Evolutionary conservation across 1,140 invertebrate species (phyloP).

Genomic region (Drosophila athabasca): DNA sequence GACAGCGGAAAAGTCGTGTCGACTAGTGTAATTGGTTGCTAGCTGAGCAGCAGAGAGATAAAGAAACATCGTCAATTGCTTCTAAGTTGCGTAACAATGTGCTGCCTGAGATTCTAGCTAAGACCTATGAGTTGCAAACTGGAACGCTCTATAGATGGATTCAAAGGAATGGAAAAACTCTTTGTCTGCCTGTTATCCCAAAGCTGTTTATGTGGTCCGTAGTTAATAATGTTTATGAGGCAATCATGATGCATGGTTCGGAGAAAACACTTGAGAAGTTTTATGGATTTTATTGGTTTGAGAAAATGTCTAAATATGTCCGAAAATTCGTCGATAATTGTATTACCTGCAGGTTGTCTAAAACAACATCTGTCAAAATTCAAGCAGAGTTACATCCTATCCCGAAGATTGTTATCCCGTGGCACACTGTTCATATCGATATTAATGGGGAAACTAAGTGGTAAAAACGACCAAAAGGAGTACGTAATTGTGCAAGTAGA

Average conservation of each 20-base stretch:
- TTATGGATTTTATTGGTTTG: neutral
- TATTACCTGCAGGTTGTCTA: slow-evolving; percentile 13
- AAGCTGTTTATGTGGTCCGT: slow-evolving; percentile 11
- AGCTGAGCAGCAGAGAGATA: neutral
- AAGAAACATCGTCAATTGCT: neutral
- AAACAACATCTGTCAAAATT: slow-evolving; percentile 3
- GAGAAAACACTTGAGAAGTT: slow-evolving; percentile 13
- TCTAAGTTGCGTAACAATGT: neutral
- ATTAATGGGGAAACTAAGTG: slow-evolving; percentile 20
- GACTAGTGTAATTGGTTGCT: slow-evolving; percentile 10
- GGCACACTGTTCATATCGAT: slow-evolving; percentile 16
- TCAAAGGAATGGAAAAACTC: slow-evolving; percentile 4
- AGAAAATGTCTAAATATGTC: slow-evolving; percentile 7
- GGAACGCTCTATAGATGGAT: slow-evolving; percentile 5
- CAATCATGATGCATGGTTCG: slow-evolving; percentile 10
- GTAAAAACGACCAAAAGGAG: slow-evolving; percentile 10
- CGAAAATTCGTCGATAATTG: neutral
- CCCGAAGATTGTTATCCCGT: neutral
- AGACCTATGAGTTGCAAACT: slow-evolving; percentile 1
- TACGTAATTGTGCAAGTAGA: slow-evolving; percentile 10
- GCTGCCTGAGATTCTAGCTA: neutral
- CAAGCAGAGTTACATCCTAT: neutral
- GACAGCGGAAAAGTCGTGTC: no score
- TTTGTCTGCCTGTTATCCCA: slow-evolving; percentile 5
- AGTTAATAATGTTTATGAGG: slow-evolving; percentile 20